Evolutionary conservation across 2,113 vertebrate species (phyloP).

Genomic region (Sylvietta virens): DNA sequence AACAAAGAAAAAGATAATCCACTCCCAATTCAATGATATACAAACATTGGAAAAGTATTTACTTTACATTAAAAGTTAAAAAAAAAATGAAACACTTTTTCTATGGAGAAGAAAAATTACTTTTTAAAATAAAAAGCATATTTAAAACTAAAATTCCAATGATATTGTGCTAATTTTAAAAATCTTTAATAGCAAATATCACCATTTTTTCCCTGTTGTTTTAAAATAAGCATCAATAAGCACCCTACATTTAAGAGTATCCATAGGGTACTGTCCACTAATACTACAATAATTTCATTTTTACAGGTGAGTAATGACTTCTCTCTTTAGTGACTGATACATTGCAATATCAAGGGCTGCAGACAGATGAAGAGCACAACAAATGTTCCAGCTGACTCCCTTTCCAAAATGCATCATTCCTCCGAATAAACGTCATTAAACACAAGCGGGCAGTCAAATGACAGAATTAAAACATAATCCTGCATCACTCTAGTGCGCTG

Average conservation of each 20-base stretch:
- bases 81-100: neutral
- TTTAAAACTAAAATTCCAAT: neutral
- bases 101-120: neutral
- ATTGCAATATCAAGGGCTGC: neutral
- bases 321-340: conserved; percentile 9
- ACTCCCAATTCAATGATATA: neutral
- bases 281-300: neutral
- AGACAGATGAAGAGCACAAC: conserved; percentile 6
- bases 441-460: neutral
- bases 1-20: neutral
- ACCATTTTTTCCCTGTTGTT: neutral
- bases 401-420: conserved; percentile 1
- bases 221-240: neutral
- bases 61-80: neutral
- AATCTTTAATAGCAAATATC: neutral
- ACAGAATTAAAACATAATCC: neutral
- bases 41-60: neutral
- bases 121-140: neutral
- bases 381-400: conserved; percentile 22
- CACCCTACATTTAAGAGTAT: neutral
- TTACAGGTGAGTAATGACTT: neutral
- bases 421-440: neutral
- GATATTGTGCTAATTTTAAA: neutral
- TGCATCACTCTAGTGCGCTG: neutral
- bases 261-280: neutral